A percentile compares a stretch with the other conserved stretches of the same genome.
phyloP scores from a whole-genome alignment of 2,797 vertebrate species.

The Dendrocincla tyrannina region DNA sequence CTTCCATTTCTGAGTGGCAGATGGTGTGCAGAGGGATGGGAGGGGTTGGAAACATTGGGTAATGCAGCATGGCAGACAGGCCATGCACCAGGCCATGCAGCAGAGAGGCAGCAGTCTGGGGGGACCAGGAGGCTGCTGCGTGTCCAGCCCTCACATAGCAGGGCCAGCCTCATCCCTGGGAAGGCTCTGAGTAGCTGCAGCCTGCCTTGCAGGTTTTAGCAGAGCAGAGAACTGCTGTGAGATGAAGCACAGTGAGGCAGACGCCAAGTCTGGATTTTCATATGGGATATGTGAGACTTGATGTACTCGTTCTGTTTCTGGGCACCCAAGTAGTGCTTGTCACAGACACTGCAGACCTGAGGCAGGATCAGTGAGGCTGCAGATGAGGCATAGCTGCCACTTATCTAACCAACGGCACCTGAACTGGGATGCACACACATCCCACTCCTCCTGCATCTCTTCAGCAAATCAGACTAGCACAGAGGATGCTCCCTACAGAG shows the following conservation, averaged over 20 bases:
- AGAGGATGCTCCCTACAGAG: neutral
- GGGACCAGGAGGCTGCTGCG: accelerated
- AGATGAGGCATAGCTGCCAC: neutral
- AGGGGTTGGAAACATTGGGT: accelerated
- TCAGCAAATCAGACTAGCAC: neutral
- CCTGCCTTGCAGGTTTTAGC: neutral
- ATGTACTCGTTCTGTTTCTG: accelerated
- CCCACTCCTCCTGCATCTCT: neutral
- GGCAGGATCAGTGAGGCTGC: neutral
- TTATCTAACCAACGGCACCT: neutral
- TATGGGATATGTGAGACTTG: accelerated
- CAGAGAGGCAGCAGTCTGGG: accelerated
- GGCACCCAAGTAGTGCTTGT: neutral
- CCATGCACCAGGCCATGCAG: accelerated
- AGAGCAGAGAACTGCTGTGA: accelerated
- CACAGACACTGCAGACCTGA: neutral
- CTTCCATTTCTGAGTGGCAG: neutral
- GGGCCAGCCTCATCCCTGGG: neutral
- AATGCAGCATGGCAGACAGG: accelerated
- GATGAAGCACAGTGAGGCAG: neutral
- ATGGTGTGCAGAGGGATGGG: accelerated
- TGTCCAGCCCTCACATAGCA: accelerated
- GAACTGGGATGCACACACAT: accelerated
- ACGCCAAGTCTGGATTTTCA: neutral
- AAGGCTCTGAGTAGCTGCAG: neutral